Evolutionary conservation across 2,797 vertebrate genomes (phyloP), one percentile per base, ranked within the genome.

Genomic region (Nasua narica): DNA sequence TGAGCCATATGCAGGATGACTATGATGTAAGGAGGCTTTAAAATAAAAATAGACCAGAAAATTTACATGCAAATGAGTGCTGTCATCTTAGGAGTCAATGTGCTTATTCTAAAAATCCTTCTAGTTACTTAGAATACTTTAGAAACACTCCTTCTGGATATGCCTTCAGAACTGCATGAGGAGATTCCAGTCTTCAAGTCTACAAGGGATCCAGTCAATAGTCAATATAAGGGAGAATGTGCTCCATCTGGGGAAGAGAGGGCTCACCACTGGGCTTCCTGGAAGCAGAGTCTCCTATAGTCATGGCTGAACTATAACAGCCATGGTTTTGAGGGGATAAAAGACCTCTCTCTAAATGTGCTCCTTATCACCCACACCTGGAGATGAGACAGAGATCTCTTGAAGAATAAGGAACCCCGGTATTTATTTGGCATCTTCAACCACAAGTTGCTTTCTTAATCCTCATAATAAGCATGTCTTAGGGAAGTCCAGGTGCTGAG

Each of bases 41-140:
- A 89, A 89, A 94, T 87, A 94, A 96, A 97, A 96, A 96, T 76
- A 95, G 86, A 91, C 7, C 48, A 69, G 77, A 87, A 97, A 86
- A 91, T 72, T 60, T 77, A 77, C n/a, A 93, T 93, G 93, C 56
- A 96, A 96, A 96, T 94, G 78, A 96, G 46, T 62, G 46, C 16
- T 62, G 29, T 81, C 91, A 74, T 95, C 62, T 86, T 83, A 40
- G 27, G 89, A 86, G 40, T 56, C 79, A 93, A 84, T 91, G 84
- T 93, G 40, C 35, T 90, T 92, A 79, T 95, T 87, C 56, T 60
- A 70, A 96, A 90, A 89, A 50, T n/a, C 40, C 13, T 88, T 84
- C 13, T 29, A 58, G 29, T 89, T 95, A 52, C 54, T 95, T 67
- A 74, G 85, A 90, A 76, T 1, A 69, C 7, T 95, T 96, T 81